A percentile compares a stretch with the other conserved stretches of the same genome.
Conservation (phyloP, 2,113 vertebrate species). For the Thunnus thynnus region DNA sequence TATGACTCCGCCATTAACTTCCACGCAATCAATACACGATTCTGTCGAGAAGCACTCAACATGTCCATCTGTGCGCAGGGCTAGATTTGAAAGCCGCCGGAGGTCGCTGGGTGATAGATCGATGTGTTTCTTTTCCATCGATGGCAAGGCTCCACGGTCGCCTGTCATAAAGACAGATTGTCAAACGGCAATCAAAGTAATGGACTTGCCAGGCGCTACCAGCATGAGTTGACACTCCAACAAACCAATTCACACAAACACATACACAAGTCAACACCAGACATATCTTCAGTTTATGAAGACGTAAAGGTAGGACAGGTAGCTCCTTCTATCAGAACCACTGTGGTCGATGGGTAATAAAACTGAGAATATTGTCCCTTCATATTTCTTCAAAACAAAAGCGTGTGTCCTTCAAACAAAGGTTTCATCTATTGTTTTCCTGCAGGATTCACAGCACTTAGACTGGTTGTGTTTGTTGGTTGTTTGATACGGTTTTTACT, state of each 20-base stretch:
- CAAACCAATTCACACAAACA: constrained; percentile 65
- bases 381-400: constrained; percentile 32
- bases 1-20: constrained; percentile 82
- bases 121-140: constrained; percentile 84
- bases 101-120: constrained; percentile 81
- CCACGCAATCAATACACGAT: constrained; percentile 81
- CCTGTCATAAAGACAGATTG: constrained; percentile 86
- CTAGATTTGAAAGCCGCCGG: constrained; percentile 80
- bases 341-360: constrained; percentile 61
- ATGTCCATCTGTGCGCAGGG: constrained; percentile 76
- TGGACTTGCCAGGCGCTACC: constrained; percentile 68
- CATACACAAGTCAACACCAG: constrained; percentile 18
- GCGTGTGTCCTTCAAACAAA: constrained; percentile 42
- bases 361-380: constrained; percentile 48
- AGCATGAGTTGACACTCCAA: constrained; percentile 62
- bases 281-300: constrained; percentile 72
- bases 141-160: constrained; percentile 71
- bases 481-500: background rate
- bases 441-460: constrained; percentile 15
- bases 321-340: constrained; percentile 46
- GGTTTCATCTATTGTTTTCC: constrained; percentile 25
- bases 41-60: constrained; percentile 80
- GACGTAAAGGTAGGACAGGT: constrained; percentile 38
- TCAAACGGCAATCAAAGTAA: constrained; percentile 84
- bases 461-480: constrained; percentile 8